These are phyloP conservation scores for Damaliscus lunatus DNA, from an alignment of 2,113 vertebrate genomes.

Conservation along the genomic window DNA sequence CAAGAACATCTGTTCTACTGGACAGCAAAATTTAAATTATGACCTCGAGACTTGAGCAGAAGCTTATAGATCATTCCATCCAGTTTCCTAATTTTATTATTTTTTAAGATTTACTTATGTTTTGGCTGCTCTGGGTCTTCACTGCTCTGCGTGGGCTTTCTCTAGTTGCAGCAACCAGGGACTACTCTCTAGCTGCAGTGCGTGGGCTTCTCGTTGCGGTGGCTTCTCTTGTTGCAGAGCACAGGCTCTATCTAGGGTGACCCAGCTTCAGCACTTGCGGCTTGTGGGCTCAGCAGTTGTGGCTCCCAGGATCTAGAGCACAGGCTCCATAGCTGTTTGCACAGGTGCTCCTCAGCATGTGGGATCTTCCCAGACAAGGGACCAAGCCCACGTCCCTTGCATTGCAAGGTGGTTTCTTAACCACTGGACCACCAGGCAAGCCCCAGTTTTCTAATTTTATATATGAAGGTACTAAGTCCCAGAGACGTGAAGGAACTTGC, in stretches of 20 bases:
- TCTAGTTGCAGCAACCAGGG: background rate
- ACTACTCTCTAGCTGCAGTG: background rate
- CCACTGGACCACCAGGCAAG: background rate
- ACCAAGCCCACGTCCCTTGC: background rate
- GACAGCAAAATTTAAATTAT: slow-evolving; percentile 26
- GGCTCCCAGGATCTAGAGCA: background rate
- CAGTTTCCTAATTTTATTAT: background rate
- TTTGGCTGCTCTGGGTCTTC: background rate
- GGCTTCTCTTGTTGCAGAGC: background rate
- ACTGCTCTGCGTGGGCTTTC: background rate
- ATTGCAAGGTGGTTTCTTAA: background rate
- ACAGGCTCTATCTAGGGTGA: background rate
- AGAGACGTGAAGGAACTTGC: background rate
- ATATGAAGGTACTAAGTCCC: background rate
- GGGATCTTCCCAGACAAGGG: background rate
- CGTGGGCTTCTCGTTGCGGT: rapidly evolving
- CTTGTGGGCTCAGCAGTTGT: background rate
- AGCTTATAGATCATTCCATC: background rate
- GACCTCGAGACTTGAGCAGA: background rate
- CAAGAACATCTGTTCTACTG: slow-evolving; percentile 43
- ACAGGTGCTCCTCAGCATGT: background rate
- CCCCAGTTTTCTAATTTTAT: background rate
- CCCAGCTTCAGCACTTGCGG: background rate
- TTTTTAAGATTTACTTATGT: background rate
- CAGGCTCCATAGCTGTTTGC: background rate